Evolutionary conservation across 2,113 vertebrate species (phyloP), one percentile per base, ranked within the genome.

Genomic region (Jaculus jaculus): DNA sequence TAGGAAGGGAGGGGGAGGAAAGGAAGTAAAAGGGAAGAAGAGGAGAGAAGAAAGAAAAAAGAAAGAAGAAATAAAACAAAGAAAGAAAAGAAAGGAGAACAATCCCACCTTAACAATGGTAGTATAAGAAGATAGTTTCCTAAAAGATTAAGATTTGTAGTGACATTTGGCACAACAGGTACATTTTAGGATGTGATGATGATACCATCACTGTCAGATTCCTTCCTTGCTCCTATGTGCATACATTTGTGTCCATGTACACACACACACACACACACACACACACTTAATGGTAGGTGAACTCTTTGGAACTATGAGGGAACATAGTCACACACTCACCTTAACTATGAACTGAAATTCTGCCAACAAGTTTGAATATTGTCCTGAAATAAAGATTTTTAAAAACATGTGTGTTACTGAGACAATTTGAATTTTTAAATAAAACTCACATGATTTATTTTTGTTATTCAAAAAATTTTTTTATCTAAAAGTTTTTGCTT

Each of bases 351-450:
- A 12, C 54, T 85, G 83, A 88, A 96, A 95, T 81, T 94, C 84
- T 65, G 51, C 6, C 96, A 94, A 94, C 66, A 96, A 39, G 66
- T 85, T 5, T 32, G 39, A 2, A 86, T 95, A 97, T 2, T 39
- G 51, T 77, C 24, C 97, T 97, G 73, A 96, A 95, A 94, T 66
- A 83, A 82, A 96, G 61, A 74, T 91, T 34, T 78, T 82, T n/a
- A n/a, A 74, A 97, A 84, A 94, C 73, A 37, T 11, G 84, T 68
- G 77, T 23, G 34, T 97, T 95, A 97, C 4, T 85, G 58, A 96
- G 85, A 93, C 39, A 86, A 66, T 66, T 65, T 91, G 20, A 79
- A 68, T 8, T 60, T 89, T 94, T 93, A 60, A 11, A 72, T 88
- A 39, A 78, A 84, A 94, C 24, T 69, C 71, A 37, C 20, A 18